These are phyloP conservation scores for Hylaeus anthracinus DNA, from an alignment of 1,140 invertebrate genomes.

Conservation along the genomic window DNA sequence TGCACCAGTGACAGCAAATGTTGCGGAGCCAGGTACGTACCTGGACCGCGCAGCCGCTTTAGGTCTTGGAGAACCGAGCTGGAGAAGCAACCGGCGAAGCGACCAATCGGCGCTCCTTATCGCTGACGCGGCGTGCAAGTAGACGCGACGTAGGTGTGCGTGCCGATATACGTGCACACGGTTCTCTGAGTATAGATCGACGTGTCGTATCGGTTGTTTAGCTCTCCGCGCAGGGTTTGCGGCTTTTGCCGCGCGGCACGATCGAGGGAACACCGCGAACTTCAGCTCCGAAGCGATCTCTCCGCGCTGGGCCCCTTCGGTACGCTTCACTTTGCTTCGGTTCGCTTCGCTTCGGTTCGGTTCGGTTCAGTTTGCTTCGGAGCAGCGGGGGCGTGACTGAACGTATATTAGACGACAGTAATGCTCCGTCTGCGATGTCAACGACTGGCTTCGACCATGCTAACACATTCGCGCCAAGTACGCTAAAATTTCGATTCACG, in stretches of 20 bases:
- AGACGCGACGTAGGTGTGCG: not conserved
- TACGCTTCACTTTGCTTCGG: constrained; percentile 59
- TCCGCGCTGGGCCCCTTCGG: constrained; percentile 60
- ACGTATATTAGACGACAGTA: constrained; percentile 58
- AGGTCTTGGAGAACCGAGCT: constrained; percentile 30
- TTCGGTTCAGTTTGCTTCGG: constrained; percentile 7
- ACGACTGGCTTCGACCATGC: constrained; percentile 15
- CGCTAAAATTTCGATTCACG: too few relatives aligned
- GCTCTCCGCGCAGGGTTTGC: constrained; percentile 24
- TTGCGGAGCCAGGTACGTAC: constrained; percentile 33
- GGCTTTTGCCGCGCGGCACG: constrained; percentile 39
- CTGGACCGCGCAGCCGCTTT: constrained; percentile 35
- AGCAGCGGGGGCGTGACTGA: constrained; percentile 70
- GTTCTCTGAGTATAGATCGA: not conserved
- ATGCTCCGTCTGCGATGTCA: constrained; percentile 37
- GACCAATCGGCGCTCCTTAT: constrained; percentile 28
- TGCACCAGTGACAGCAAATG: constrained; percentile 35
- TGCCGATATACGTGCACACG: constrained; percentile 6
- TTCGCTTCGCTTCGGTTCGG: constrained; percentile 37
- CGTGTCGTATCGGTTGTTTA: constrained; percentile 31
- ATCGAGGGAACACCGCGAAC: constrained; percentile 58
- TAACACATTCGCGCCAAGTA: constrained; percentile 12
- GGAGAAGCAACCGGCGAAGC: constrained; percentile 43
- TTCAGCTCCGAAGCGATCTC: constrained; percentile 64
- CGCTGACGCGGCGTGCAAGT: not conserved